Evolutionary conservation across 2,888 invertebrate genomes (phyloP).

Genomic region (Ditula angustiorana): DNA sequence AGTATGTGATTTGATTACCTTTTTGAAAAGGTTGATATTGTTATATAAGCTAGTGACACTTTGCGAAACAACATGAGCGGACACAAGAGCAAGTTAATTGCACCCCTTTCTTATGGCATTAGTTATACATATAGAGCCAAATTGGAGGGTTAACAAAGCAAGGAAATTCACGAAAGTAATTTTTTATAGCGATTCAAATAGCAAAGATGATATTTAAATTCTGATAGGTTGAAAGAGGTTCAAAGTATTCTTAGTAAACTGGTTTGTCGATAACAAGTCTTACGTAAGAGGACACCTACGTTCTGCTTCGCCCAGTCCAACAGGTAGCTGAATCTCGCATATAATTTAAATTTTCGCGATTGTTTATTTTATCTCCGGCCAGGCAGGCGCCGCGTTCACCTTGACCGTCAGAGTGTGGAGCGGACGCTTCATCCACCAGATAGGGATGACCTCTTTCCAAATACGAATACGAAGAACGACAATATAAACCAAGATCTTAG

Average conservation of each 20-base stretch:
- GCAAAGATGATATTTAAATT: no score
- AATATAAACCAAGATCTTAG: constrained; percentile 12
- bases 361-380: constrained; percentile 68
- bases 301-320: constrained; percentile 53
- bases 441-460: constrained; percentile 54
- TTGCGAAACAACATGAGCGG: no score
- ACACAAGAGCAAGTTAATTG: no score
- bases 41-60: no score
- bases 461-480: constrained; percentile 1
- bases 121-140: no score
- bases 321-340: constrained; percentile 56
- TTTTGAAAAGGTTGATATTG: neutral
- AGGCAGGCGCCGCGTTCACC: constrained; percentile 68
- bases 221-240: no score
- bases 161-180: no score
- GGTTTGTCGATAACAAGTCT: neutral
- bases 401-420: constrained; percentile 68
- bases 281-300: constrained; percentile 45
- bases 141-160: no score
- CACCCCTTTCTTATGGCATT: no score
- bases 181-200: no score
- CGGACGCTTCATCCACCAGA: constrained; percentile 62
- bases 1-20: neutral
- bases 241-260: constrained; percentile 10
- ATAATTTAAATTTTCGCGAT: constrained; percentile 59